Evolutionary conservation across 2,797 vertebrate species (phyloP), one percentile per base, ranked within the genome.

Genomic region (Bucorvus abyssinicus): DNA sequence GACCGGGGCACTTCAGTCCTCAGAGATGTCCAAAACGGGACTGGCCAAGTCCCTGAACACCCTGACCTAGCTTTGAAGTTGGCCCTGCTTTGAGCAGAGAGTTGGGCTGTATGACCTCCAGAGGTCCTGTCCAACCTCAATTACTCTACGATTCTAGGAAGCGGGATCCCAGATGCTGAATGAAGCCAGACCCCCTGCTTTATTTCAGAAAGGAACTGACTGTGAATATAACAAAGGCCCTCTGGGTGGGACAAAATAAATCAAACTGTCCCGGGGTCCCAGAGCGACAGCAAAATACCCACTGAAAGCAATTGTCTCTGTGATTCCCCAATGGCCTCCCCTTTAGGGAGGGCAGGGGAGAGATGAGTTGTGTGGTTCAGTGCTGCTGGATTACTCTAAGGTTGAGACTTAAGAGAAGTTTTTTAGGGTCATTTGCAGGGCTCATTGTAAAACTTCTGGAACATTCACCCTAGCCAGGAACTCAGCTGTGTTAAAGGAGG

Each of bases 301-400:
- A 53, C 14, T 45, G 42, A 55, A 87, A 83, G 60, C 64, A 80
- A 30, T 10, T 53, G n/a, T 38, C 32, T 53, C 59, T 60, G 29
- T 47, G 55, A 50, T 53, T 80, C 7, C 14, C 29, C 27, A 36
- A 4, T 27, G 45, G 68, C 20, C 20, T 84, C 68, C 36, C 30
- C 27, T 49, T 87, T 65, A 67, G 17, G 82, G 92, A 50, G 14
- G 26, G 23, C 59, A 60, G 21, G 32, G 30, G 27, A 75, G 34
- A 57, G 50, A 60, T 0, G 1, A 78, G n/a, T 36, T 2, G 1
- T 29, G 22, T 22, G n/a, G 45, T 32, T 83, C 22, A 19, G 34
- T 2, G 7, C 70, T 40, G 44, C 67, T 69, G 55, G 21, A 30
- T 70, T 59, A n/a, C 29, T 71, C 53, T 52, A 7, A 53, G 55